phyloP scores from a whole-genome alignment of 2,113 vertebrate species.

The Candoia aspera region DNA sequence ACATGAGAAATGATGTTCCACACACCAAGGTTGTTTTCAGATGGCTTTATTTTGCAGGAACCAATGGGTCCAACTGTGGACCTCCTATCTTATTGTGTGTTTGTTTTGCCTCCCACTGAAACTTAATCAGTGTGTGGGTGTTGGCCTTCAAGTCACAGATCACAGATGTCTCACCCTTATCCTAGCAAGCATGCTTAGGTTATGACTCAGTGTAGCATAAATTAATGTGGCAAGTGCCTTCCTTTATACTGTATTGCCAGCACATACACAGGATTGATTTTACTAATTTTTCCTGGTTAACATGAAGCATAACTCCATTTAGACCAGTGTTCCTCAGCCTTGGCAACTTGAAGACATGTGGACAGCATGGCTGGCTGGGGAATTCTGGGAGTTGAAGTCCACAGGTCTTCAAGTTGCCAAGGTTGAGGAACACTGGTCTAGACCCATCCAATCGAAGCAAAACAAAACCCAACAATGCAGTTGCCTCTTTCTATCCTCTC shows the following conservation, averaged over 20 bases:
- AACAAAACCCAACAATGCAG: background rate
- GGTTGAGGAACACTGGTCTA: too few relatives aligned
- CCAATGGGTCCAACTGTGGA: background rate
- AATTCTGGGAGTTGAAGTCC: background rate
- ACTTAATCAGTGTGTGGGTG: too few relatives aligned
- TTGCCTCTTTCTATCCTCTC: slow-evolving; percentile 31
- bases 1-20: background rate
- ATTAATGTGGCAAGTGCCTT: background rate
- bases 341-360: background rate
- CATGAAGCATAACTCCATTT: background rate
- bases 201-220: background rate
- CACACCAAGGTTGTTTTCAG: background rate
- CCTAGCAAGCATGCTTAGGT: background rate
- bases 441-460: background rate
- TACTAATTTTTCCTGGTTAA: background rate
- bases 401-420: background rate
- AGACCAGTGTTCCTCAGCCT: background rate
- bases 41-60: background rate
- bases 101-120: too few relatives aligned
- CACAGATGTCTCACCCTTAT: background rate
- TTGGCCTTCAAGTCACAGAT: background rate
- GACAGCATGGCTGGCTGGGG: background rate
- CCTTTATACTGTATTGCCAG: background rate
- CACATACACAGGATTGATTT: background rate
- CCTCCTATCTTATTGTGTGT: too few relatives aligned